A percentile compares a stretch with the other conserved stretches of the same genome.
Conservation (phyloP, 2,797 vertebrate species). For the Mus caroli region DNA sequence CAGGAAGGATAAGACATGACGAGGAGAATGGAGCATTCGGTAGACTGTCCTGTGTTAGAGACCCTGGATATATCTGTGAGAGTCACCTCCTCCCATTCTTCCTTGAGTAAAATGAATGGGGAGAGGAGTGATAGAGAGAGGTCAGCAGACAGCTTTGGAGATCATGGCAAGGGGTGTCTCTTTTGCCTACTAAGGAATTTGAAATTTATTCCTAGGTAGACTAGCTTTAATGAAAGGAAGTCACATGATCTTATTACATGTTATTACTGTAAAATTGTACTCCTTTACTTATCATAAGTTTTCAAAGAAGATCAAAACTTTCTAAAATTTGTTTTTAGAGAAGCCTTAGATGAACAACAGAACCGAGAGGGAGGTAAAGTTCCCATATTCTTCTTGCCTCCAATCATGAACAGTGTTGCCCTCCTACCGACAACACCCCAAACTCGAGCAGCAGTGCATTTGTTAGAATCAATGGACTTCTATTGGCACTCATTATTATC, state of each 20-base stretch:
- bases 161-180: background rate
- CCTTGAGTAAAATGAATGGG: background rate
- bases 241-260: background rate
- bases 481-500: background rate
- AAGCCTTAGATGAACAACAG: background rate
- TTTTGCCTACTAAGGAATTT: background rate
- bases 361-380: background rate
- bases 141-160: background rate
- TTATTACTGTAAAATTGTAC: background rate
- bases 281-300: background rate
- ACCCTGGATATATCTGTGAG: background rate
- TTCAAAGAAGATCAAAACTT: background rate
- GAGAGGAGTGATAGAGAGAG: background rate
- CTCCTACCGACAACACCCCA: accelerated
- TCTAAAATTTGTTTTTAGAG: background rate
- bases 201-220: background rate
- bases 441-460: accelerated
- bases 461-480: no score
- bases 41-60: background rate
- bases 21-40: background rate
- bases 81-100: background rate
- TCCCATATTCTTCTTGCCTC: background rate
- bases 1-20: background rate
- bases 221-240: background rate
- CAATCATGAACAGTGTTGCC: background rate